Base-by-base conservation (phyloP, 2,888 invertebrate genomes). In the Macropis europaea region DNA sequence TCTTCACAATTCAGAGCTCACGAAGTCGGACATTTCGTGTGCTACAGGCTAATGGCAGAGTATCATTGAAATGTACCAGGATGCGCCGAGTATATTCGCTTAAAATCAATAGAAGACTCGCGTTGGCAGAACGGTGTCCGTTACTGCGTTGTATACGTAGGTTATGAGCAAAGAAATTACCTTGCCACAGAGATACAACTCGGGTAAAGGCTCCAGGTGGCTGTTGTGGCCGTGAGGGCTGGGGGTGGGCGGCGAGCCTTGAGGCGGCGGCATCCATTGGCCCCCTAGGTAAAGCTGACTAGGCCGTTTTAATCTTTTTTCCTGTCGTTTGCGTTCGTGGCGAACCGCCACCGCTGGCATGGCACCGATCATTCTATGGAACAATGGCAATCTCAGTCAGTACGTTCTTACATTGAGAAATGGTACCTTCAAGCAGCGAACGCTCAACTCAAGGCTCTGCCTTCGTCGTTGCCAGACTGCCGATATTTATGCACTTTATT, bases 321-420 rank as follows among this genome's bases (percentile, higher is more conserved):
- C 95, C 84, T 93, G 93, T 76, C 95, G 93, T 69, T 95, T 92
- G 82, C 95, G 91, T 90, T 95, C 95, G 90, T 95, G 95, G 90
- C 95, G 94, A 52, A 95, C 95, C 63, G 96, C 95, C 90, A 96
- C 95, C 80, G 96, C 95, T 89, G 95, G 95, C 95, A 96, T 95
- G 74, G 96, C 95, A 83, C 95, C 95, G 88, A 96, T 96, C 96
- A 96, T 96, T 90, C 92, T 93, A 82, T 90, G 72, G 59, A 56
- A 59, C 6, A 48, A 7, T 32, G 6, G 3, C 9, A 17, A 36
- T 6, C n/a, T n/a, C n/a, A n/a, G 26, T 54, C 15, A 13, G 2
- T 5, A 17, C 7, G n/a, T 34, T 34, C 34, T 34, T n/a, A n/a
- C n/a, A n/a, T n/a, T n/a, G n/a, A n/a, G n/a, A n/a, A n/a, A n/a